Evolutionary conservation across 2,113 vertebrate genomes (phyloP).

Genomic region (Perca fluviatilis): DNA sequence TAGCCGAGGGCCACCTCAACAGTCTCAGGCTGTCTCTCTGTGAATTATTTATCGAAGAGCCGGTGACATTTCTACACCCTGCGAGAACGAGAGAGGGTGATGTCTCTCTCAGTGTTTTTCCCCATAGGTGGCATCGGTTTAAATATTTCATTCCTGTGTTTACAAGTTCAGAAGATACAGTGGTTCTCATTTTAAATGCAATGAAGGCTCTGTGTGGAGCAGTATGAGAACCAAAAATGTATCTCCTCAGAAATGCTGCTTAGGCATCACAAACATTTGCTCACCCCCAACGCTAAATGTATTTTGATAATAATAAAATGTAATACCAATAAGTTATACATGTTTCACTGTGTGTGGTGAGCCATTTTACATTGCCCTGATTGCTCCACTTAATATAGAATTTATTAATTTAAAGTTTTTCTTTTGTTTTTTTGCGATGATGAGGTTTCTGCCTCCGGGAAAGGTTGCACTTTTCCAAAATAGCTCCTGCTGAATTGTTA

Average conservation of each 20-base stretch:
- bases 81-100: slow-evolving; percentile 33
- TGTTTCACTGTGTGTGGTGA: neutral
- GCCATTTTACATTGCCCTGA: neutral
- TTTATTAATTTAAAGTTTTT: neutral
- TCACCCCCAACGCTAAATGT: slow-evolving; percentile 9
- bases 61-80: slow-evolving; percentile 59
- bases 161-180: slow-evolving; percentile 10
- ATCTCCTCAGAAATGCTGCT: slow-evolving; percentile 19
- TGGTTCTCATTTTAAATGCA: slow-evolving; percentile 18
- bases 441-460: neutral
- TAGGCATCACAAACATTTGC: slow-evolving; percentile 17
- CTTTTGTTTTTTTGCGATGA: neutral
- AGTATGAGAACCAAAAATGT: slow-evolving; percentile 8
- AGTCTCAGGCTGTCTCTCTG: slow-evolving; percentile 65
- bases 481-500: neutral
- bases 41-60: slow-evolving; percentile 78
- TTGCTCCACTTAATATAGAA: neutral
- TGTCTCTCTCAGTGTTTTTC: slow-evolving; percentile 53
- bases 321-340: neutral
- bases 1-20: slow-evolving; percentile 69
- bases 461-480: neutral
- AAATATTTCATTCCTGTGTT: slow-evolving; percentile 43
- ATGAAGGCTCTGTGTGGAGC: neutral
- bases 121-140: slow-evolving; percentile 34
- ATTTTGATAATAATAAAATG: neutral